These are phyloP conservation scores for Phoxinus phoxinus DNA, from an alignment of 2,113 vertebrate species.

Conservation along the genomic window DNA sequence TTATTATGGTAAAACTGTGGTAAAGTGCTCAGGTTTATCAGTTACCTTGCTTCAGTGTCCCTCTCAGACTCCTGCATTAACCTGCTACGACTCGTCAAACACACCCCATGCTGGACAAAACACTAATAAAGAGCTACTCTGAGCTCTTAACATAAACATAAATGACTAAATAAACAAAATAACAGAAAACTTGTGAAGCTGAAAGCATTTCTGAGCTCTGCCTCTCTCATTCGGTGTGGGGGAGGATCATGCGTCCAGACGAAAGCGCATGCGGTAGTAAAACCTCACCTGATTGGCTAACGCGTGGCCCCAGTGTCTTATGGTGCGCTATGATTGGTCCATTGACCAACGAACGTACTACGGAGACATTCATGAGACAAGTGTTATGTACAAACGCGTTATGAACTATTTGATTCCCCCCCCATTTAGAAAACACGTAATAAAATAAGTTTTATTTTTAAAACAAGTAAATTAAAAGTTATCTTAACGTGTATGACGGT, in stretches of 20 bases:
- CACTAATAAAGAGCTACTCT: not conserved
- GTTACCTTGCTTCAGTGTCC: conserved; percentile 19
- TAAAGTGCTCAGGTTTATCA: not conserved
- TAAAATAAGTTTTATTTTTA: too few species aligned
- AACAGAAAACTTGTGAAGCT: not conserved
- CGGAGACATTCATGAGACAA: conserved; percentile 21
- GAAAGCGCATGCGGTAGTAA: not conserved
- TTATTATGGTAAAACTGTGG: not conserved
- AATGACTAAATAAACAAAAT: not conserved
- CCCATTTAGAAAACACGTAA: not conserved
- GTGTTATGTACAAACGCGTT: not conserved
- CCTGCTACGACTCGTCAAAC: not conserved
- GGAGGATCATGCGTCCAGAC: not conserved
- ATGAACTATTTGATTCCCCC: not conserved
- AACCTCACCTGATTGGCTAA: conserved; percentile 23
- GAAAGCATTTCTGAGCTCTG: not conserved
- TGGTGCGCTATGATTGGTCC: conserved; percentile 10
- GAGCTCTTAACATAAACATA: not conserved
- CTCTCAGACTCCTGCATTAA: not conserved
- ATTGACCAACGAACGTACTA: not conserved
- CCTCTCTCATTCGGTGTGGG: not conserved
- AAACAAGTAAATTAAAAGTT: not conserved
- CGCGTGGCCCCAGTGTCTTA: too few species aligned
- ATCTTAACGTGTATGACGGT: not conserved
- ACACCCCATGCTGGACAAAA: not conserved